Base-by-base conservation (phyloP, 2,888 invertebrate genomes). In the Gymnoscelis rufifasciata region DNA sequence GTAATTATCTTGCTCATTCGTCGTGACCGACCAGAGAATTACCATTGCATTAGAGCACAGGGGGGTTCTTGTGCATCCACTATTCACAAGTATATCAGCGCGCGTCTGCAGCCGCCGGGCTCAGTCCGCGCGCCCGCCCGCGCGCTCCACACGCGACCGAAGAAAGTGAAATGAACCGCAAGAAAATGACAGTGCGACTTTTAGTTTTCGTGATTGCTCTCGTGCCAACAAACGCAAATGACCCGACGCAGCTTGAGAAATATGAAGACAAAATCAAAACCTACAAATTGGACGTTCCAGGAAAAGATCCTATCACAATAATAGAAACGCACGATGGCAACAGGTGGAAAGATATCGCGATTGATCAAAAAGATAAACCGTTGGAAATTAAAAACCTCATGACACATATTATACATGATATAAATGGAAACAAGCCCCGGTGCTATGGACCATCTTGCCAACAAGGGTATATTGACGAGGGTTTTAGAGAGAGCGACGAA, bases 301-400 rank as follows among this genome's bases (percentile, higher is more conserved):
- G 90, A 50, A 89, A 89, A 19, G 74, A 84, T 11, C 89, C 91
- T 0, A 90, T 91, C 12, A 88, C 90, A 1, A 90, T 91, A 19
- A 79, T 90, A 47, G 91, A 91, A 71, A 88, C 87, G 15, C 77
- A 73, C 31, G 64, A 71, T 39, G 54, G 57, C 7, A 51, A 59
- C 12, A 62, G 71, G 43, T 75, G 74, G 70, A 69, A 72, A 44
- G 70, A 74, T 37, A 59, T 69, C 5, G 46, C 62, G 7, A 48
- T 68, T 8, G 64, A 71, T 15, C 36, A 54, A 0, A 68, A 66
- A 6, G 57, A 64, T 44, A 75, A 79, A 23, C 68, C 82, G 40
- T 54, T 66, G 5, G 82, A 83, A 60, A 66, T 81, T 2, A 84
- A 83, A 58, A 83, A 84, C 56, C 62, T 83, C 3, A 83, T 87